phyloP scores from a whole-genome alignment of 2,888 invertebrate genomes.

The Amiota communis region DNA sequence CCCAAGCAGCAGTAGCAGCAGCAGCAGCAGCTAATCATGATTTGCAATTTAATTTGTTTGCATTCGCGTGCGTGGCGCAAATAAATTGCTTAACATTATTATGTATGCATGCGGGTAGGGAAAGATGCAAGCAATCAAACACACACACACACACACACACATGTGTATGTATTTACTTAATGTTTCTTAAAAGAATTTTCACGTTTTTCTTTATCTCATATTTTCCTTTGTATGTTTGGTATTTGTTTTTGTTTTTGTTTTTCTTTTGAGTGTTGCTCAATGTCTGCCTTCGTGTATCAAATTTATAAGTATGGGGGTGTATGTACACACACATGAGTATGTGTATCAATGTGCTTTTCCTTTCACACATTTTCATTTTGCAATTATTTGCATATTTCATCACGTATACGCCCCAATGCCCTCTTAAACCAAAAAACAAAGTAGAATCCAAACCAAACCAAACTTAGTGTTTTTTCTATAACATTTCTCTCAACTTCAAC shows the following conservation, averaged over 20 bases:
- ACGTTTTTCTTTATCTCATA: constrained; percentile 11
- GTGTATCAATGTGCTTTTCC: not conserved
- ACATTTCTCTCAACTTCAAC: no score
- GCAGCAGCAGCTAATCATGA: constrained; percentile 57
- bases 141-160: not conserved
- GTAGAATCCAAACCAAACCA: no score
- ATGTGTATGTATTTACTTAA: constrained; percentile 7
- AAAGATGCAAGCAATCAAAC: not conserved
- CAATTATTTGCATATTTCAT: constrained; percentile 62
- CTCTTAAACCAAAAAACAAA: not conserved
- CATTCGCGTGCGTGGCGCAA: constrained; percentile 63
- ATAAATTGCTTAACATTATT: constrained; percentile 55
- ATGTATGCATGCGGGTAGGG: constrained; percentile 10
- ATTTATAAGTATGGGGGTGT: no score
- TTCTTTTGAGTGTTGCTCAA: not conserved
- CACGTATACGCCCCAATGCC: constrained; percentile 48
- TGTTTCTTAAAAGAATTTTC: constrained; percentile 16
- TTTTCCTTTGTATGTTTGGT: not conserved
- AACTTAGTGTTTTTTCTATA: no score
- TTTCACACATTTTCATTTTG: constrained; percentile 50
- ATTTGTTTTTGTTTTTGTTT: not conserved
- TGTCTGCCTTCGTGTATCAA: no score
- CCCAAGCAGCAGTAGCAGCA: no score
- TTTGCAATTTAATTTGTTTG: constrained; percentile 66
- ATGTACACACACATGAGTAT: no score